Base-by-base conservation (phyloP, 2,113 vertebrate species). In the Butorides virescens region DNA sequence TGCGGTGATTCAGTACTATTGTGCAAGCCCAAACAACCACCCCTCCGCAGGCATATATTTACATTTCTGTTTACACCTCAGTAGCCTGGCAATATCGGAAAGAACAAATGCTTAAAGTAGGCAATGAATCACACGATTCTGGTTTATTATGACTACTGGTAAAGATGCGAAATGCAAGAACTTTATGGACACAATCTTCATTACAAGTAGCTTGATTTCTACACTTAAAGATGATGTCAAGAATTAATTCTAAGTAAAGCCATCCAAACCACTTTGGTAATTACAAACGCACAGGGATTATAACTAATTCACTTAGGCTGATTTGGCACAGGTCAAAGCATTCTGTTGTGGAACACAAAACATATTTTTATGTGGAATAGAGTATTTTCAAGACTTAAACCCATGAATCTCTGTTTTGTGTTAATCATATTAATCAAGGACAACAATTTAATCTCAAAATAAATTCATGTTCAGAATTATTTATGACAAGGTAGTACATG, bases 1-100 rank as follows among this genome's bases (percentile, higher is more conserved):
- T 95, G 62, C 27, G 49, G 32, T 94, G 85, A 93, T 59, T 95
- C 92, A 72, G 46, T 44, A 7, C 70, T 91, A 72, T 65, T 94
- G 93, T 93, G 79, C 75, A 94, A 96, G 84, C 58, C 78, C 70
- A 68, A 92, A 90, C 84, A 87, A 95, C 91, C 32, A 46, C 66
- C 79, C 56, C 26, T 2, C 86, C 61, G 17, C 62, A 29, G 68
- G 59, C 20, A 66, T 16, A 9, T 59, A 70, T 87, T 95, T 94
- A 89, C 80, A 89, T 47, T 78, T 70, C 86, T 94, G 74, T 95
- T 92, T 86, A 85, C 42, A 87, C 67, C 63, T 13, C 92, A 80
- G 85, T 58, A 93, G 63, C 92, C 63, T 76, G 94, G 92, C 83
- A 93, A 84, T 97, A 42, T n/a, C 23, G 14, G 81, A 92, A 90